phyloP scores from a whole-genome alignment of 2,113 vertebrate species.

The Nycticryphes semicollaris region DNA sequence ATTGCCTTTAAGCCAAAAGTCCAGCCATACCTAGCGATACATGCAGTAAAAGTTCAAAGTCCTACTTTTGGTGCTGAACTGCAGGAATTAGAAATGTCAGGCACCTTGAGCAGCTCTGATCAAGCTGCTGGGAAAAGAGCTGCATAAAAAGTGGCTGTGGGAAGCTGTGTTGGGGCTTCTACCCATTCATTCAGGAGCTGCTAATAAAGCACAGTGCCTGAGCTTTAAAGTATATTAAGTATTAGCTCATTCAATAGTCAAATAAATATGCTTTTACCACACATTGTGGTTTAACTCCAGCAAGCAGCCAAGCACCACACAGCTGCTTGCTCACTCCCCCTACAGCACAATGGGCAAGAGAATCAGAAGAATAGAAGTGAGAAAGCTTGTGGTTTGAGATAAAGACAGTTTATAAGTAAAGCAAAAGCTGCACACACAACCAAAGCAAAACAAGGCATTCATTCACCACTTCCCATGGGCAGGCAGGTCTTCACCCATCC shows the following conservation, averaged over 20 bases:
- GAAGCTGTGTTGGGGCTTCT: background rate
- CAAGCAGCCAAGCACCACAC: background rate
- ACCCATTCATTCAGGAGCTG: background rate
- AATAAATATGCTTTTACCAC: background rate
- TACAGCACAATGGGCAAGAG: background rate
- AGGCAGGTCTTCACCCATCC: background rate
- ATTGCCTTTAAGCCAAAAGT: background rate
- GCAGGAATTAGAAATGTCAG: background rate
- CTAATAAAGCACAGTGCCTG: background rate
- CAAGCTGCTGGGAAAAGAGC: background rate
- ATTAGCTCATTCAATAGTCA: background rate
- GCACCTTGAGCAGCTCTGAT: background rate
- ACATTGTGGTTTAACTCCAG: background rate
- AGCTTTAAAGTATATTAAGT: background rate
- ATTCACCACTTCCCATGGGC: background rate
- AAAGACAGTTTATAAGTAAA: background rate
- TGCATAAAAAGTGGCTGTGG: fast-evolving
- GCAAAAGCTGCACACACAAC: background rate
- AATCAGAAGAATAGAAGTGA: background rate
- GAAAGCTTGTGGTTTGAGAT: background rate
- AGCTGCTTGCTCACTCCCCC: background rate
- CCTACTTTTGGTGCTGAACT: background rate
- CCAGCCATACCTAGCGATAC: background rate
- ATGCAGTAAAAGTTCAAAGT: background rate
- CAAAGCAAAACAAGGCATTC: background rate